phyloP scores from a whole-genome alignment of 2,797 vertebrate species.

The Coendou prehensilis region DNA sequence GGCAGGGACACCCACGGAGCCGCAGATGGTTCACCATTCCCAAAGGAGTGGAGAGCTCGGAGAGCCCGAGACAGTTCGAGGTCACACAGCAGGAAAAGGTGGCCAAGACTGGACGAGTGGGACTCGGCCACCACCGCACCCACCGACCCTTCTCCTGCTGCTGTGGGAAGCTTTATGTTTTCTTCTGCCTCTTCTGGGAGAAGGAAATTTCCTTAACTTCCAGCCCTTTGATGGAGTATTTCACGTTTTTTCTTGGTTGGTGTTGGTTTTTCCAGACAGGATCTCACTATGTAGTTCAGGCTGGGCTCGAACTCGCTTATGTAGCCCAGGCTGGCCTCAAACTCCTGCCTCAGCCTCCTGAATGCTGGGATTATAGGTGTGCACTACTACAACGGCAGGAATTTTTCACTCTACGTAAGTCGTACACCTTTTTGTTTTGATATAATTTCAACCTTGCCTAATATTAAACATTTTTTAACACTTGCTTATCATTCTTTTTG shows the following conservation, averaged over 20 bases:
- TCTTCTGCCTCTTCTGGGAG: background rate
- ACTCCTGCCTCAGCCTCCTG: background rate
- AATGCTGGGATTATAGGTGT: background rate
- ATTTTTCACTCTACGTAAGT: background rate
- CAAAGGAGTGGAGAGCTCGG: background rate
- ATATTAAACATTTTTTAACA: background rate
- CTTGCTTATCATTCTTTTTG: background rate
- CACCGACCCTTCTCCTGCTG: background rate
- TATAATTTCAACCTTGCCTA: background rate
- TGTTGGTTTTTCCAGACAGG: background rate
- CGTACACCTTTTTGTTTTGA: background rate
- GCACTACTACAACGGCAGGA: background rate
- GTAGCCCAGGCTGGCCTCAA: background rate
- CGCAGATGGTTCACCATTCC: background rate
- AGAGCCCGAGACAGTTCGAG: background rate
- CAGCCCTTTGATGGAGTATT: background rate
- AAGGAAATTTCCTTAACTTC: background rate
- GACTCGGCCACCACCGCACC: background rate
- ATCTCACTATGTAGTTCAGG: background rate
- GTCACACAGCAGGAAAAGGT: background rate
- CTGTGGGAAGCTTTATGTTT: background rate
- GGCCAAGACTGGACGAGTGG: background rate
- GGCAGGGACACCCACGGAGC: background rate
- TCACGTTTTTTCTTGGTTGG: background rate
- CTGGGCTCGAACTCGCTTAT: background rate